Base-by-base conservation (phyloP, 2,113 vertebrate genomes). In the Procavia capensis region DNA sequence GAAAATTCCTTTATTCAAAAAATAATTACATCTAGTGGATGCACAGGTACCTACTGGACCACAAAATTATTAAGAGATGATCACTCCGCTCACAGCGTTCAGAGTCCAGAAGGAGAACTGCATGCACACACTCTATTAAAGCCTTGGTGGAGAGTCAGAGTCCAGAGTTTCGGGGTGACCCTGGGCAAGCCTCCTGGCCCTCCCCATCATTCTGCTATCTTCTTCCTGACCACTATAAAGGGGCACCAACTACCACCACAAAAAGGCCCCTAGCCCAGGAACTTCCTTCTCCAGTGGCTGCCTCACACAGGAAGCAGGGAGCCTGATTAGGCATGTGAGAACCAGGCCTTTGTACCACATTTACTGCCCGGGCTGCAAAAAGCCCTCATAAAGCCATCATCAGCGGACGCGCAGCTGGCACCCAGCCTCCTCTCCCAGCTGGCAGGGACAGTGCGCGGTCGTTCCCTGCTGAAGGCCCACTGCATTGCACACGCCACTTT, bases 401-500 rank as follows among this genome's bases (percentile, higher is more conserved):
- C 96, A 98, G 96, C 88, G 57, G 97, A 96, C 94, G 93, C 88
- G 19, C 93, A 97, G 93, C 97, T 97, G 97, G 97, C 96, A 94
- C 96, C 94, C 97, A 97, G 95, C 97, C 97, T 96, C 72, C 59
- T 9, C 3, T 13, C 92, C 90, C 94, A 83, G 97, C 86, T 97
- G 95, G 95, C 86, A 27, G 76, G 96, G 97, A 90, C 96, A 97
- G 98, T 88, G 74, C 95, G 95, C 98, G 96, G 57, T 79, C 98
- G 98, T 96, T 95, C 90, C 97, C 98, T 97, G 97, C 97, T 95
- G 97, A 98, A 98, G 95, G 95, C 95, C 84, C 96, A 94, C 97
- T 98, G 98, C 98, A 99, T 98, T 97, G 97, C 95, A 95, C 94
- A 45, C 97, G 97, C 95, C 90, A 93, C 94, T 98, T 98, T 95